Percentiles rank a stretch among this genome's conserved stretches.
Conservation (phyloP, 2,797 vertebrate genomes). For the Parauchenoglanis ngamensis region DNA sequence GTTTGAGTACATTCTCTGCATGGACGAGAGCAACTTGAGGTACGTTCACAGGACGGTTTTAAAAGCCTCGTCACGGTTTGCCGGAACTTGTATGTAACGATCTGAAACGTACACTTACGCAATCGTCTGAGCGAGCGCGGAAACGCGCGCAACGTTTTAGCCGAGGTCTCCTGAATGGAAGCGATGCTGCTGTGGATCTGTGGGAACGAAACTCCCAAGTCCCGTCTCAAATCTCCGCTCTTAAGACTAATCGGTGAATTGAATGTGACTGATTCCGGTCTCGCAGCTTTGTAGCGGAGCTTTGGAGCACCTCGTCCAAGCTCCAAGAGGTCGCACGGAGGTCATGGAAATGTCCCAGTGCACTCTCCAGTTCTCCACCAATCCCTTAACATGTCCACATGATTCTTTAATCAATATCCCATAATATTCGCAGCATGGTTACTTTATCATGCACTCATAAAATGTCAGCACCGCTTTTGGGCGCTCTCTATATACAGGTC, state of each 20-base stretch:
- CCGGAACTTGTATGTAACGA: background rate
- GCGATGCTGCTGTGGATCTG: background rate
- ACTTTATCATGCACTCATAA: background rate
- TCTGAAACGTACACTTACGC: background rate
- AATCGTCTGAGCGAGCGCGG: background rate
- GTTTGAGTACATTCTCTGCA: conserved; percentile 93
- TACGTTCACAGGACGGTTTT: conserved; percentile 59
- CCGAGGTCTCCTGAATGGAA: background rate
- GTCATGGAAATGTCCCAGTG: background rate
- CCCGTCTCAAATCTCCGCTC: background rate
- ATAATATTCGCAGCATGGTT: background rate
- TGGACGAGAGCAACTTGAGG: conserved; percentile 97
- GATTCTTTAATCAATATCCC: background rate
- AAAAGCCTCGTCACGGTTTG: background rate
- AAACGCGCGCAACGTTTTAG: too few species aligned
- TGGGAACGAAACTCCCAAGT: background rate
- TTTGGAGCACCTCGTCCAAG: background rate
- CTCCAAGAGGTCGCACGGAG: background rate
- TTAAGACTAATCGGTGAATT: conserved; percentile 3
- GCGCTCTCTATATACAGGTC: background rate
- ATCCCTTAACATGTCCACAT: background rate
- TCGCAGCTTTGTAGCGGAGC: background rate
- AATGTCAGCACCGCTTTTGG: background rate
- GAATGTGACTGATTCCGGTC: background rate
- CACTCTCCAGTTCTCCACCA: background rate